phyloP scores from a whole-genome alignment of 1,140 invertebrate genomes.

The Drosophila ananassae region DNA sequence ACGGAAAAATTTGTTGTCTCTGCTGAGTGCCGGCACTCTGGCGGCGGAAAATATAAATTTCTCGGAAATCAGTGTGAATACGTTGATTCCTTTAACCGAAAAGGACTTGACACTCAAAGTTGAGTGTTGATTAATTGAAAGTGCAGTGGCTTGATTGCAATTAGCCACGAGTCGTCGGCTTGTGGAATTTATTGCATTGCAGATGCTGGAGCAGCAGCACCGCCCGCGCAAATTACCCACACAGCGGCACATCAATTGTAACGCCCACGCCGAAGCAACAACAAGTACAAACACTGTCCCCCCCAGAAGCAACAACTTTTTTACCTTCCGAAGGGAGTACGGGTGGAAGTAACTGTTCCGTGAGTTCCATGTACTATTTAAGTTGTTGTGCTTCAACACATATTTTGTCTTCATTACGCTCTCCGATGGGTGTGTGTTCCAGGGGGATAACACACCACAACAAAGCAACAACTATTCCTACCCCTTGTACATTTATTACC shows the following conservation, averaged over 20 bases:
- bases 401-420: constrained; percentile 39
- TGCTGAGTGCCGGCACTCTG: constrained; percentile 21
- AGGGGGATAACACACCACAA: background rate
- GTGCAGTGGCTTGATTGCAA: background rate
- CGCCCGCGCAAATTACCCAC: constrained; percentile 16
- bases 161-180: background rate
- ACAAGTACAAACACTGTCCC: background rate
- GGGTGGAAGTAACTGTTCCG: constrained; percentile 37
- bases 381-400: constrained; percentile 23
- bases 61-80: background rate
- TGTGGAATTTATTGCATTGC: constrained; percentile 1
- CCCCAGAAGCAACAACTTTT: constrained; percentile 30
- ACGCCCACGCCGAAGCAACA: constrained; percentile 37
- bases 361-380: constrained; percentile 44
- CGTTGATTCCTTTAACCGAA: constrained; percentile 3
- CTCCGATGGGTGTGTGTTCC: constrained; percentile 7
- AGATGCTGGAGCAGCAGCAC: constrained; percentile 29
- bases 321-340: constrained; percentile 1
- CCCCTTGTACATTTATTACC: constrained; percentile 40
- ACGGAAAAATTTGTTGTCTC: constrained; percentile 10
- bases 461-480: constrained; percentile 23
- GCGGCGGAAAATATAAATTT: constrained; percentile 25
- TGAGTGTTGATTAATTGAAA: background rate
- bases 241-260: constrained; percentile 34
- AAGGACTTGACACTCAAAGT: background rate